Conservation (phyloP, 2,888 invertebrate species). For the Rhingia rostrata region DNA sequence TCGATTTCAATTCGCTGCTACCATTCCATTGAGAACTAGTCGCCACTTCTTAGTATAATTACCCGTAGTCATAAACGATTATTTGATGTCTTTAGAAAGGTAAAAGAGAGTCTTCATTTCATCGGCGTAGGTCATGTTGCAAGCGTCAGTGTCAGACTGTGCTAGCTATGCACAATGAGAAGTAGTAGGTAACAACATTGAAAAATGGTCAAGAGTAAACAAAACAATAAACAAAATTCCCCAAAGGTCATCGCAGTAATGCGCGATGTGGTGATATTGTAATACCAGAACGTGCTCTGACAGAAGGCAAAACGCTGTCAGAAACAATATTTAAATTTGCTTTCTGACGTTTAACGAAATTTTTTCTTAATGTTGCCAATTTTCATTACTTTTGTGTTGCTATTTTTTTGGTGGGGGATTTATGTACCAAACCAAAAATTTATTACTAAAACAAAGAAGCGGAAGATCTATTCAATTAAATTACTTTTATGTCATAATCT, state of each 20-base stretch:
- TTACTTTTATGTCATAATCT: conserved; percentile 68
- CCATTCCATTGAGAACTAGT: not conserved
- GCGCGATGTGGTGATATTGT: conserved; percentile 55
- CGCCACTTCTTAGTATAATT: conserved; percentile 29
- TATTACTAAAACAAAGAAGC: conserved; percentile 54
- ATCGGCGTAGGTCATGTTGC: conserved; percentile 66
- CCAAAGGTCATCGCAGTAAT: conserved; percentile 62
- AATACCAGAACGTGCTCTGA: conserved; percentile 68
- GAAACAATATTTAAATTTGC: conserved; percentile 24
- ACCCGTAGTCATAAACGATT: conserved; percentile 38
- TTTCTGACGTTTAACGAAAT: conserved; percentile 15
- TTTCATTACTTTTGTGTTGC: conserved; percentile 38
- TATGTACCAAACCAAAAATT: conserved; percentile 65
- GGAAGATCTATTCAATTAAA: conserved; percentile 48
- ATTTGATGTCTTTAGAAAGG: not conserved
- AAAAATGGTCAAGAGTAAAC: conserved; percentile 72
- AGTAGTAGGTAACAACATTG: conserved; percentile 65
- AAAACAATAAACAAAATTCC: conserved; percentile 67
- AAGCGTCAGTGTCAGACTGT: conserved; percentile 68
- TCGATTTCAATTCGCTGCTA: conserved; percentile 10
- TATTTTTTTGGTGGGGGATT: conserved; percentile 29
- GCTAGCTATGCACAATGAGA: conserved; percentile 35
- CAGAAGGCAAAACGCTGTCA: conserved; percentile 65
- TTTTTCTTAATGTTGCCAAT: conserved; percentile 48
- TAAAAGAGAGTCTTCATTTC: conserved; percentile 19